Evolutionary conservation across 2,888 invertebrate species (phyloP).

Genomic region (Linyphia triangularis): DNA sequence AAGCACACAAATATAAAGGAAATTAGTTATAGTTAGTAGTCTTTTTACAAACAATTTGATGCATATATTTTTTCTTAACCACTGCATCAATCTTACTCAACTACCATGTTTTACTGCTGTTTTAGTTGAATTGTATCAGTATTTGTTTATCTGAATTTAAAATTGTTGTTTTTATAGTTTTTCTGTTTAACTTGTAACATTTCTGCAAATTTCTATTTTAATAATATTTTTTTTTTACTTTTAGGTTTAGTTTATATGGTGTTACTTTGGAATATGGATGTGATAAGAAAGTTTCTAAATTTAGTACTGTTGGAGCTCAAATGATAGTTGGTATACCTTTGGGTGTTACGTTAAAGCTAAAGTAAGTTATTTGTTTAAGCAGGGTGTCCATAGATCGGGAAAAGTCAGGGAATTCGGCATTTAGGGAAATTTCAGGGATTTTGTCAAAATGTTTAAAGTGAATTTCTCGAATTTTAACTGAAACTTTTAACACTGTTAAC

Average conservation of each 20-base stretch:
- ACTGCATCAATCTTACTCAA: no score
- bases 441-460: not conserved
- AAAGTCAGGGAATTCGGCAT: no score
- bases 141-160: no score
- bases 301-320: conserved; percentile 91
- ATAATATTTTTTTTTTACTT: conserved; percentile 75
- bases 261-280: conserved; percentile 93
- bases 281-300: conserved; percentile 94
- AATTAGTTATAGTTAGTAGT: no score
- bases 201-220: not conserved
- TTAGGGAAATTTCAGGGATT: no score
- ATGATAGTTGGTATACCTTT: conserved; percentile 91
- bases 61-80: no score
- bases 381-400: no score
- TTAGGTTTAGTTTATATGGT: conserved; percentile 92
- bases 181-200: not conserved
- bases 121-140: no score
- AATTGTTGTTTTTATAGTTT: not conserved
- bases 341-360: conserved; percentile 92
- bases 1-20: no score
- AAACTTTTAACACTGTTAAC: not conserved
- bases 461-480: no score
- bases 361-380: conserved; percentile 85
- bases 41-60: no score
- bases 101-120: no score